Base-by-base conservation (phyloP, 2,113 vertebrate species). In the Actenoides hombroni region DNA sequence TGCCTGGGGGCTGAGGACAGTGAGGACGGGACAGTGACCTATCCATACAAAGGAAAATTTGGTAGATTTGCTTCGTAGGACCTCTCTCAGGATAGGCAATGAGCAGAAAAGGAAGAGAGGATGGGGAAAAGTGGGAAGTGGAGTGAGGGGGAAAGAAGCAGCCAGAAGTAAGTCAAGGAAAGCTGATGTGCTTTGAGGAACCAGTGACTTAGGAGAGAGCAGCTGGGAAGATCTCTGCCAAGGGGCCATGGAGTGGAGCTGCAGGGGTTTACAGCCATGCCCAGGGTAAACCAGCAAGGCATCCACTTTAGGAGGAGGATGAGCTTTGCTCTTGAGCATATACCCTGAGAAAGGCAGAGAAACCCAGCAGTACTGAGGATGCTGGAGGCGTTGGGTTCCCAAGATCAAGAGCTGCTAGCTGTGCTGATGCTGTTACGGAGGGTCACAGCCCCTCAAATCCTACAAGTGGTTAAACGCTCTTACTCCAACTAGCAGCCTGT, bases 341-440 rank as follows among this genome's bases (percentile, higher is more conserved):
- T 28, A 18, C 39, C 51, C 65, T 26, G 69, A 37, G 37, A 86
- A 79, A 81, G 49, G 63, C 77, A 68, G 42, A 59, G 75, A 65
- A 92, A 81, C 26, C 31, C 73, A 95, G 89, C 77, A 64, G 89
- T 67, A 82, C 84, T 35, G 54, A 93, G 95, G 78, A n/a, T 94
- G 95, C 95, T 83, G 94, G 95, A 97, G 94, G 82, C 0, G 54
- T 90, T 94, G 76, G 31, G 76, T 94, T 97, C 96, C 95, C 53
- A 0, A 54, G 51, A 95, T 46, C 37, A 64, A 88, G 64, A 87
- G 42, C 60, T 46, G 49, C 80, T 90, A 73, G 15, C 73, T 60
- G 57, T 64, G 67, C 86, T 90, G 67, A 69, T 0, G 1, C 78
- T 80, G 42, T 24, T 74, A 67, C 26, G 63, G 79, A 81, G 59